phyloP scores from a whole-genome alignment of 2,888 invertebrate species.

The Euplexia lucipara region DNA sequence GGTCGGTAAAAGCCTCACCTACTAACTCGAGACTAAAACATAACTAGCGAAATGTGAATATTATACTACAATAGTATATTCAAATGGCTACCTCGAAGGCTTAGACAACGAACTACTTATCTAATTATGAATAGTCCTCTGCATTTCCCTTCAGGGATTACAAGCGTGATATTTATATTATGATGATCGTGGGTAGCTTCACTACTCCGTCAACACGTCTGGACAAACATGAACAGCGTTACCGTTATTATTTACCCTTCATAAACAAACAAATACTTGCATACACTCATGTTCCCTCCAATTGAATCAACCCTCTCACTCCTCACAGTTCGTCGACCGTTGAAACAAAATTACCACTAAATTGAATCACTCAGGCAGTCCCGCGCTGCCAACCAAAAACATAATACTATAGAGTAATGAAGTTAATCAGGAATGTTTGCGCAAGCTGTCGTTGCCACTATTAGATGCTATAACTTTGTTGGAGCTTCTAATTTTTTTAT shows the following conservation, averaged over 20 bases:
- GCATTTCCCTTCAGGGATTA: no score
- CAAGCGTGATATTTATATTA: no score
- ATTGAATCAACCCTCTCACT: constrained; percentile 28
- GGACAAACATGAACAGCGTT: not conserved
- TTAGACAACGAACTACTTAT: no score
- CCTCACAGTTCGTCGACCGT: constrained; percentile 40
- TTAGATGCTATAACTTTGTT: not conserved
- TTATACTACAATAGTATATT: no score
- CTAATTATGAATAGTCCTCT: no score
- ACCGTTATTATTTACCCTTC: constrained; percentile 4
- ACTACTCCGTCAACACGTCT: not conserved
- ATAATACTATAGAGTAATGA: constrained; percentile 31
- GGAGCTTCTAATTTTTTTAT: not conserved
- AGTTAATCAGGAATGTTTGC: constrained; percentile 37
- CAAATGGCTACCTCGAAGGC: no score
- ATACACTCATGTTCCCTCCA: constrained; percentile 17
- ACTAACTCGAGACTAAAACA: no score
- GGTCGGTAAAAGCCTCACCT: no score
- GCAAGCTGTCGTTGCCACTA: constrained; percentile 7
- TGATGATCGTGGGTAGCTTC: not conserved
- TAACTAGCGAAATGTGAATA: no score
- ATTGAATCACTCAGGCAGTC: constrained; percentile 46
- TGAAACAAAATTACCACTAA: constrained; percentile 41
- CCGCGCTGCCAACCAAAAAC: constrained; percentile 22
- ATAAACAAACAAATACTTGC: constrained; percentile 26